phyloP scores from a whole-genome alignment of 2,797 vertebrate species.

The Typhlichthys subterraneus region DNA sequence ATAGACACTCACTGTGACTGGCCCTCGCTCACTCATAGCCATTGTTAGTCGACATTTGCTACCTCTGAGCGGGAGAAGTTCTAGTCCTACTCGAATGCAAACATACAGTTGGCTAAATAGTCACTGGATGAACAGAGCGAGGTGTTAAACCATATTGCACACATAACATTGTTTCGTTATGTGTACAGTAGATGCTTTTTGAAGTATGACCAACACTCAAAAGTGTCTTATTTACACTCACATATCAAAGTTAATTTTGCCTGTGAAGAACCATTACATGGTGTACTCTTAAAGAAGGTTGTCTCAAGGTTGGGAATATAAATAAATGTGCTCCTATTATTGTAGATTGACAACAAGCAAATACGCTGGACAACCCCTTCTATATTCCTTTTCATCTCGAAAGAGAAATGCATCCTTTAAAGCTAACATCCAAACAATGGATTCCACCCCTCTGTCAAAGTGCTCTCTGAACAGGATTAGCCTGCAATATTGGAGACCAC shows the following conservation, averaged over 20 bases:
- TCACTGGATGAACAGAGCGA: too few species aligned
- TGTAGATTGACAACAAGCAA: conserved; percentile 20
- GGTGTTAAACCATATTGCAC: too few species aligned
- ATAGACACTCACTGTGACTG: too few species aligned
- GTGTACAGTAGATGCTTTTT: conserved; percentile 16
- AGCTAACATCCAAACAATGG: conserved; percentile 30
- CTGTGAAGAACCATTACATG: not conserved
- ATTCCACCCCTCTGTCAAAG: conserved; percentile 52
- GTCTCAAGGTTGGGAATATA: not conserved
- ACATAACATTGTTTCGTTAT: not conserved
- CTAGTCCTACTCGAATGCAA: too few species aligned
- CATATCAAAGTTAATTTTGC: too few species aligned
- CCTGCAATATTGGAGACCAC: conserved; percentile 46
- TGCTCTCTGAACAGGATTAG: conserved; percentile 65
- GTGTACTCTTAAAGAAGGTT: not conserved
- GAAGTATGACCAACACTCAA: too few species aligned
- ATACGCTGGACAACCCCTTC: conserved; percentile 19
- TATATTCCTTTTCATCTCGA: conserved; percentile 58
- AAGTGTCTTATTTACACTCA: too few species aligned
- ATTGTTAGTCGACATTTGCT: too few species aligned
- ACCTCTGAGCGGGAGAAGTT: too few species aligned
- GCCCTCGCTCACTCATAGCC: too few species aligned
- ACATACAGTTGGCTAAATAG: too few species aligned
- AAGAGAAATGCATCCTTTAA: conserved; percentile 34
- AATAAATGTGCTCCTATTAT: not conserved